phyloP scores from a whole-genome alignment of 2,797 vertebrate species.

The Pampus argenteus region DNA sequence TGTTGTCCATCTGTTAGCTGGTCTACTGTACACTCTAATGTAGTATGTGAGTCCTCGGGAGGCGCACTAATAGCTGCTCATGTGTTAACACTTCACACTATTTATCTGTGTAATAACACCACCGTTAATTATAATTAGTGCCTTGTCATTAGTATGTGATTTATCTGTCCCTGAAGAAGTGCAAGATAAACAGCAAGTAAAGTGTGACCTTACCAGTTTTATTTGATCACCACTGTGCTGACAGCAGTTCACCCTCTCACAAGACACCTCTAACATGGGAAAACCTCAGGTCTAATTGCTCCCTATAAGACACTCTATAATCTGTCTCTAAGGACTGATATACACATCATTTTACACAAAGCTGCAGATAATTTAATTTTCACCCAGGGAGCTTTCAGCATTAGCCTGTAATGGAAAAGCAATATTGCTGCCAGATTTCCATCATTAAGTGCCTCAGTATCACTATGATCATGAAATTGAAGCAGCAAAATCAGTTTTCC shows the following conservation, averaged over 20 bases:
- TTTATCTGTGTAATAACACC: conserved; percentile 75
- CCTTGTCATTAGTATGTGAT: conserved; percentile 63
- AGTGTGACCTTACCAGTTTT: conserved; percentile 67
- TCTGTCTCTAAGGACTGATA: conserved; percentile 72
- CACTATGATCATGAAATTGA: conserved; percentile 54
- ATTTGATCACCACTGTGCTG: conserved; percentile 71
- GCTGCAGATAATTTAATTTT: conserved; percentile 81
- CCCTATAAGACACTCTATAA: conserved; percentile 73
- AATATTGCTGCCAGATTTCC: conserved; percentile 69
- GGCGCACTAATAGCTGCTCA: conserved; percentile 63
- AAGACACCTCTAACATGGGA: conserved; percentile 76
- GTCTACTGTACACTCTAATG: conserved; percentile 71
- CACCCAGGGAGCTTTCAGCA: conserved; percentile 68
- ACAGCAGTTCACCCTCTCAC: conserved; percentile 60
- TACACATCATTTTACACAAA: conserved; percentile 79
- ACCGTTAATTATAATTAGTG: conserved; percentile 74
- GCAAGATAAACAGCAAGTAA: conserved; percentile 57
- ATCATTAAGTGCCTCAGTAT: conserved; percentile 53
- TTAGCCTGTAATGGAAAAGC: conserved; percentile 72
- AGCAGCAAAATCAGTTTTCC: conserved; percentile 47
- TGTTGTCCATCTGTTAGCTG: conserved; percentile 77
- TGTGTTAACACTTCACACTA: conserved; percentile 70
- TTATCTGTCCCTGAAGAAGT: conserved; percentile 71
- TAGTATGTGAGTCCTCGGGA: conserved; percentile 69
- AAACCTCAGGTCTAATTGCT: conserved; percentile 79